Percentiles rank a stretch among this genome's conserved stretches.
phyloP scores from a whole-genome alignment of 2,113 vertebrate genomes.

The Coptodon bakossiorum region DNA sequence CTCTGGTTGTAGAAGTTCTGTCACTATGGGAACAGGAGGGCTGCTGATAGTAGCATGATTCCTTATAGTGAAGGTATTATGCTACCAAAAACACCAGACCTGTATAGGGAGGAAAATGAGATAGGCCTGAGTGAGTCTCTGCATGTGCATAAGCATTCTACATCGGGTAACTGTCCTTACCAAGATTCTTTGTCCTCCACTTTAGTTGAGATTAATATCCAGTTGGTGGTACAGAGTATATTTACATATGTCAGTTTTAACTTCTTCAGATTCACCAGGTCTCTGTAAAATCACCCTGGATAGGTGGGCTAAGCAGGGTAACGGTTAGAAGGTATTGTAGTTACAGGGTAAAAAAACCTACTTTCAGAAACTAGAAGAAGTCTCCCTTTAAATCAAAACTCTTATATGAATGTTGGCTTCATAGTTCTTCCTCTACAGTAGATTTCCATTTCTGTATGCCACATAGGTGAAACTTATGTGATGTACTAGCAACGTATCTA shows the following conservation, averaged over 20 bases:
- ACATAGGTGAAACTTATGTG: neutral
- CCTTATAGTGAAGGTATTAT: neutral
- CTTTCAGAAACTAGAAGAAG: neutral
- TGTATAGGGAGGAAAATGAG: neutral
- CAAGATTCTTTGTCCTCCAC: neutral
- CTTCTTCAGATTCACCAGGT: neutral
- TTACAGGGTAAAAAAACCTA: neutral
- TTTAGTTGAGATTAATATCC: neutral
- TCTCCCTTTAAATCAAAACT: neutral
- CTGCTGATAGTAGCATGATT: neutral
- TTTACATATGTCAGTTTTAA: neutral
- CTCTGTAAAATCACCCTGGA: neutral
- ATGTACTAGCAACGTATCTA: neutral
- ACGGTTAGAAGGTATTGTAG: neutral
- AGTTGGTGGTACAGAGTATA: neutral
- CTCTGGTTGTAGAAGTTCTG: neutral
- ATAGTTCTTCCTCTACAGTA: neutral
- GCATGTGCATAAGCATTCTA: neutral
- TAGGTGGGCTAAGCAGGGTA: neutral
- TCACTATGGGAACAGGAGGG: neutral
- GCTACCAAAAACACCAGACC: neutral
- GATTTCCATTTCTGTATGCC: neutral
- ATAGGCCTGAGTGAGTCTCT: neutral
- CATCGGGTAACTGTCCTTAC: neutral
- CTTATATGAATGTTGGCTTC: neutral